A percentile compares a stretch with the other conserved stretches of the same genome.
These are phyloP conservation scores for Dallia pectoralis DNA, from an alignment of 2,797 vertebrate genomes.

Conservation along the genomic window DNA sequence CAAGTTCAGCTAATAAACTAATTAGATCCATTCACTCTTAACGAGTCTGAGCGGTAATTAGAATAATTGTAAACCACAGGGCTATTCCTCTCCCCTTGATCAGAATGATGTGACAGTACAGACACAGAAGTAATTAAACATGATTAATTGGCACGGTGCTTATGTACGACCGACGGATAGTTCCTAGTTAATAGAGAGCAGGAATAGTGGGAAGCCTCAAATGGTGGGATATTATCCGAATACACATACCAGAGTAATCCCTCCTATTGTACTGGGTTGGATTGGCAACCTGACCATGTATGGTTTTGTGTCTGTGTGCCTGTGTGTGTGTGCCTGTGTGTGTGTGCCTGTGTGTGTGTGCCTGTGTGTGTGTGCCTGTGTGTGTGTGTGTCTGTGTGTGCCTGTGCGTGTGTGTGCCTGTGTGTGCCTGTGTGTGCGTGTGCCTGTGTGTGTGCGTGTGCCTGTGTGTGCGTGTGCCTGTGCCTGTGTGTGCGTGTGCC, in stretches of 20 bases:
- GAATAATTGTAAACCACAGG: conserved; percentile 52
- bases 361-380: no score
- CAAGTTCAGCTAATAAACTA: conserved; percentile 42
- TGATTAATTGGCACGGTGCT: conserved; percentile 62
- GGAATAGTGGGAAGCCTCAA: conserved; percentile 51
- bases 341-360: background rate
- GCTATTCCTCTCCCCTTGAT: conserved; percentile 50
- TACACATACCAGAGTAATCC: background rate
- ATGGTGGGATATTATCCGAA: background rate
- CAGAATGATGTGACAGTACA: conserved; percentile 61
- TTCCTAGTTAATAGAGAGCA: conserved; percentile 61
- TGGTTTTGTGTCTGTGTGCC: background rate
- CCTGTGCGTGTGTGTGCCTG: no score
- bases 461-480: no score
- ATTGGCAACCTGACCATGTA: background rate
- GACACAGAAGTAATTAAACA: conserved; percentile 64
- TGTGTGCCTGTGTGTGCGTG: no score
- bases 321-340: conserved; percentile 1
- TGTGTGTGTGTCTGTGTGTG: no score
- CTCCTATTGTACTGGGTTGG: background rate
- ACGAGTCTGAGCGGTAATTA: conserved; percentile 40
- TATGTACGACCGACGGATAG: conserved; percentile 44
- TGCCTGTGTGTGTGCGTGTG: no score
- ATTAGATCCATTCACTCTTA: conserved; percentile 53
- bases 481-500: no score